Evolutionary conservation across 2,888 invertebrate species (phyloP), one percentile per base, ranked within the genome.

Genomic region (Acholoe squamosa): DNA sequence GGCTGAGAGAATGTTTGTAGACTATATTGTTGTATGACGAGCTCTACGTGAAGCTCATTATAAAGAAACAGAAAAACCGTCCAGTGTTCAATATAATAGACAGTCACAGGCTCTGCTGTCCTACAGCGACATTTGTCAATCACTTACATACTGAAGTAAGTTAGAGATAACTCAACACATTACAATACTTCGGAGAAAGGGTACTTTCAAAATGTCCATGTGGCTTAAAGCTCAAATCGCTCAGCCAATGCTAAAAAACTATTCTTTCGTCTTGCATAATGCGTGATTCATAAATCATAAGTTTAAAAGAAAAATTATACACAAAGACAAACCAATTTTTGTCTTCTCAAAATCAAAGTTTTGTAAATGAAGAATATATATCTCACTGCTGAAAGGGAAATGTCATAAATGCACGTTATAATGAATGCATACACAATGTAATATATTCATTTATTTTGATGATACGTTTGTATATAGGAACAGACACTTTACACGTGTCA

Each of bases 11-110:
- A 54, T 56, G 56, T 86, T 28, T 54, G 86, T 86, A 12, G 86
- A 86, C 25, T 86, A 86, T 56, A 54, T 54, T 54, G 56, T 86
- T 1, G 86, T 86, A 28, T 86, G 86, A 86, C 34, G 80, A 80
- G 33, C 33, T 43, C 22, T 3, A 22, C 0, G 43, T 80, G 22
- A 1, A 5, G 14, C 25, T 14, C 22, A 19, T 33, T 34, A 14
- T 43, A 0, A 16, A 80, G 33, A 33, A 16, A 14, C 14, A 71
- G 14, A 71, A n/a, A 12, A 28, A 71, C 80, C 33, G 33, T 80
- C 34, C 80, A 43, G 80, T 80, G 80, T 80, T 80, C 80, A 80
- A 14, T 76, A 12, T 43, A 43, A 43, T 43, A 43, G 43, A 43
- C 43, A 43, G 61, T 61, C 22, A 61, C 22, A 19, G n/a, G 61